Conservation (phyloP, 2,113 vertebrate genomes). For the Tricholaema leucomelas region DNA sequence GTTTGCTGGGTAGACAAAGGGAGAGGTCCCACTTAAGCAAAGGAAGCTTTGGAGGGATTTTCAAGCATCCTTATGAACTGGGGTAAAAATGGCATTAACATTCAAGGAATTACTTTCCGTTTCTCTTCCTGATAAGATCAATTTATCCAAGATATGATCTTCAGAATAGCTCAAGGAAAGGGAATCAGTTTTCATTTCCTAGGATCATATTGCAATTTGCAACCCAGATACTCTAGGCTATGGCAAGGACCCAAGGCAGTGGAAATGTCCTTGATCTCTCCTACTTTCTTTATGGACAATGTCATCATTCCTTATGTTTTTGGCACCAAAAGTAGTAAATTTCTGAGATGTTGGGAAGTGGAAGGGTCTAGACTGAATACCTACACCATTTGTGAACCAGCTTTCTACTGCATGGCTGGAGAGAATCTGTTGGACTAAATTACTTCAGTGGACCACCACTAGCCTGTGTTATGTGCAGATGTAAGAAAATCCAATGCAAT, state of each 20-base stretch:
- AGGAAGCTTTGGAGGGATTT: neutral
- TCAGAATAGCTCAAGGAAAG: neutral
- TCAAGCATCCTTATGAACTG: neutral
- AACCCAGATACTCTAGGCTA: neutral
- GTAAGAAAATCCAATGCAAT: neutral
- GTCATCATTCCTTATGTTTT: neutral
- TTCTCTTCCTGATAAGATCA: neutral
- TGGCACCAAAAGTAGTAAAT: neutral
- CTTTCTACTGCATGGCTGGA: neutral
- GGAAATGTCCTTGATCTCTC: neutral
- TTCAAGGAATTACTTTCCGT: neutral
- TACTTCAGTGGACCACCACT: neutral
- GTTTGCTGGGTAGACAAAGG: neutral
- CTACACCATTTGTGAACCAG: neutral
- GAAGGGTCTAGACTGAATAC: neutral
- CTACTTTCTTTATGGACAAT: neutral
- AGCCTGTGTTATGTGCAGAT: neutral
- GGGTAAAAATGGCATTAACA: neutral
- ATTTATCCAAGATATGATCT: neutral
- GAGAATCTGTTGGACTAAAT: neutral
- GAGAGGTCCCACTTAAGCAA: neutral
- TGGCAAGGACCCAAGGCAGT: neutral
- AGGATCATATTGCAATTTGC: neutral
- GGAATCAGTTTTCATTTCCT: neutral
- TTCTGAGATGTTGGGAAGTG: neutral